Base-by-base conservation (phyloP, 1,140 invertebrate species). In the Amphibalanus amphitrite region DNA sequence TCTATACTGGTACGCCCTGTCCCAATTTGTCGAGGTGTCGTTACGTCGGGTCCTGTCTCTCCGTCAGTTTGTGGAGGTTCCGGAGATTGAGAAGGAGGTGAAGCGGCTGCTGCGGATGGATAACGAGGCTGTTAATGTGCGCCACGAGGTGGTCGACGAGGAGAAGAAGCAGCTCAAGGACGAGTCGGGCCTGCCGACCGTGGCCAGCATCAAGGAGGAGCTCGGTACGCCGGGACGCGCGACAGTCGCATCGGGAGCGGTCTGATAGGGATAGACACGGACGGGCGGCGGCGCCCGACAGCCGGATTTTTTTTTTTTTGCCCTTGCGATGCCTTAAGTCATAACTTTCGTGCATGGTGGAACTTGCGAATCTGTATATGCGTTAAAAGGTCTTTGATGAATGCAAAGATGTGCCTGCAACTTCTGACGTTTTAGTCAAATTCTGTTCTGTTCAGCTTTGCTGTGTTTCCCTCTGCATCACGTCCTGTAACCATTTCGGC, bases 21-120 rank as follows among this genome's bases (percentile, higher is more conserved):
- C 13, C 17, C 47, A 59, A 20, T 59, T 59, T 23, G 47, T 59
- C 10, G 47, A 59, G 47, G 47, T 59, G 47, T 20, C 15, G 33
- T n/a, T n/a, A n/a, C n/a, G n/a, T n/a, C n/a, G n/a, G n/a, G n/a
- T n/a, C n/a, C n/a, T 38, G 33, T 38, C 15, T 38, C 33, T 38
- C 33, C 33, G 4, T 38, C 73, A 84, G 81, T 95, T 93, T 81
- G 90, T 95, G 0, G 96, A 98, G 82, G 92, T 93, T 69, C 94
- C 94, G 0, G 95, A 98, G 83, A 95, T 98, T 76, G 96, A 98
- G 79, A 98, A 97, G 80, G 95, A 98, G 84, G 86, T 88, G 25
- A 96, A 97, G 79, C 82, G 93, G 71, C 81, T 98, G 28, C 84
- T 98, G 23, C 84, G 93, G 75, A 88, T 87, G n/a, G 95, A 97